These are phyloP conservation scores for Brachypodius melanocephalos DNA, from an alignment of 2,113 vertebrate species.

Conservation along the genomic window DNA sequence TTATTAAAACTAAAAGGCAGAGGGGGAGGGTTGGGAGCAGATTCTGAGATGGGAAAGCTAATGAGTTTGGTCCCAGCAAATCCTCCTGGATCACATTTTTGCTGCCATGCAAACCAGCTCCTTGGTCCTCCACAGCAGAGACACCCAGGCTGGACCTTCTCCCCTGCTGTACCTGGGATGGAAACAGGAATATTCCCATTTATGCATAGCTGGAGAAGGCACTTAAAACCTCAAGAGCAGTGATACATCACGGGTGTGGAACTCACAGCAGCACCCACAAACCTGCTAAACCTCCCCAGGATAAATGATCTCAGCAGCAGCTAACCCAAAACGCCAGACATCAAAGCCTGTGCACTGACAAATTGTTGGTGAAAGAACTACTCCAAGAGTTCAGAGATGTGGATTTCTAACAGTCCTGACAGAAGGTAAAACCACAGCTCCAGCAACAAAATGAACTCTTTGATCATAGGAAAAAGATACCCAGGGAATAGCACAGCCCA, in stretches of 20 bases:
- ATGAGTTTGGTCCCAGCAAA: background rate
- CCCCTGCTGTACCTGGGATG: background rate
- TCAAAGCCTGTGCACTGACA: background rate
- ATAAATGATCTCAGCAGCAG: background rate
- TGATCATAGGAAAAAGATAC: rapidly evolving
- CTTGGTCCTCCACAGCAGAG: background rate
- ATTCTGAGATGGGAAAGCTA: background rate
- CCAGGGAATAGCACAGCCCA: background rate
- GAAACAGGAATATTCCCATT: background rate
- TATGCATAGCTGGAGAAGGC: background rate
- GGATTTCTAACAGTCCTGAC: background rate
- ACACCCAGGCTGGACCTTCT: background rate
- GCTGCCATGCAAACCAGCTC: background rate
- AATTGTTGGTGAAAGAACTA: background rate
- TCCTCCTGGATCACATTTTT: background rate
- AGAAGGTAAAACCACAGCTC: background rate
- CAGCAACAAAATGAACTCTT: background rate
- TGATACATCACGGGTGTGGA: background rate
- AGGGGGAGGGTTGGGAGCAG: background rate
- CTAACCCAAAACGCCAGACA: background rate
- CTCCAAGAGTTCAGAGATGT: background rate
- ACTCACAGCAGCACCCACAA: background rate
- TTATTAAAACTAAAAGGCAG: background rate
- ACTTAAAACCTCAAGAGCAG: background rate
- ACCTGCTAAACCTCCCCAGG: background rate